Evolutionary conservation across 1,140 invertebrate genomes (phyloP), one percentile per base, ranked within the genome.

Genomic region (Neodiprion fabricii): DNA sequence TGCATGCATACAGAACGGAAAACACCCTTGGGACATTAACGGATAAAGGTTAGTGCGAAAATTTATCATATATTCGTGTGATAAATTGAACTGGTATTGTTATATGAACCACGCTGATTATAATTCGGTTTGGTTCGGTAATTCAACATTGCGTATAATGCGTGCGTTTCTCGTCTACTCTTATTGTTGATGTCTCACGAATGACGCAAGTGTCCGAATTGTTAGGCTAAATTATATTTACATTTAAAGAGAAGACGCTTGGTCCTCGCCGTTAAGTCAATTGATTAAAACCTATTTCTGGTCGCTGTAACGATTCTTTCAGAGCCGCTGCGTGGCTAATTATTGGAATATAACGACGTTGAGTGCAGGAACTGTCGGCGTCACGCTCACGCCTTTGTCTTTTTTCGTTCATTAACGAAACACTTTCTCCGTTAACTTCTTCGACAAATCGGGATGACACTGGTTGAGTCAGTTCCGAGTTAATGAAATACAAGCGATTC

Each of bases 1-100:
- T 61, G 53, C 11, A 61, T 61, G 53, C 53, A 61, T 14, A 61
- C 14, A 17, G 9, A 61, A 61, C 53, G 53, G 53, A 61, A 61
- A 61, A 61, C 53, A 61, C 53, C 53, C 53, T 61, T 61, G 53
- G 53, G 53, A 61, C 53, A 61, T 61, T 61, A 61, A 61, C 9
- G 53, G 53, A 61, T 61, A 61, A 61, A 61, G 53, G 53, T 61
- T 61, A 61, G 53, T 17, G 53, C n/a, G 28, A 17, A 61, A 61
- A 61, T 61, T 61, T 61, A 61, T 61, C 53, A 61, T 61, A 61
- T 61, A 61, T 61, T 61, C 53, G 11, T 61, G 53, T 61, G 53
- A 61, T 9, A 61, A 61, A 61, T 61, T 61, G 53, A 61, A 9
- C 53, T 5, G 53, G 53, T 61, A 61, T 61, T 17, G 53, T 61